Conservation (phyloP, 2,888 invertebrate genomes). For the Dicyrtomina minuta region DNA sequence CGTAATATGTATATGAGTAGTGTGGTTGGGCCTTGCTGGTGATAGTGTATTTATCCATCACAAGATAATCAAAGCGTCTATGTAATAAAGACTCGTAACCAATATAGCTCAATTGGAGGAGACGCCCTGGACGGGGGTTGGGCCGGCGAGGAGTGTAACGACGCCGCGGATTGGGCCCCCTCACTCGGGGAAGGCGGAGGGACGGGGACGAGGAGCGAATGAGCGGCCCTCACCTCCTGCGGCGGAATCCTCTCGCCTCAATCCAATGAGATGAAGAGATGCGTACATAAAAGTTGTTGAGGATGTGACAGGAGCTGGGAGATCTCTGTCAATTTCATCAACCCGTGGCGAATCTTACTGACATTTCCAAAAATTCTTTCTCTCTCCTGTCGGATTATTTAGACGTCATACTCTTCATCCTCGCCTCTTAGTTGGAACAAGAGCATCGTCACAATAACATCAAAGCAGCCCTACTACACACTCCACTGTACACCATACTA, state of each 20-base stretch:
- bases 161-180: neutral
- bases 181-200: slow-evolving; percentile 13
- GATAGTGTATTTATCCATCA: slow-evolving; percentile 32
- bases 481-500: no score
- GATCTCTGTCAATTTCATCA: slow-evolving; percentile 53
- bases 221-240: slow-evolving; percentile 4
- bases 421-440: slow-evolving; percentile 33
- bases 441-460: slow-evolving; percentile 30
- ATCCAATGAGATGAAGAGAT: slow-evolving; percentile 44
- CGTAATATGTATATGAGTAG: neutral
- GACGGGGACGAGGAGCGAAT: neutral
- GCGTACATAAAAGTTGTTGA: slow-evolving; percentile 41
- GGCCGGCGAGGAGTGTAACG: slow-evolving; percentile 4
- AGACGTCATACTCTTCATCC: slow-evolving; percentile 45
- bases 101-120: slow-evolving; percentile 30
- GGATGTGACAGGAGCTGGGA: slow-evolving; percentile 48
- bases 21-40: neutral
- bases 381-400: slow-evolving; percentile 39
- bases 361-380: slow-evolving; percentile 47
- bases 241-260: slow-evolving; percentile 24
- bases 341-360: slow-evolving; percentile 54
- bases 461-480: no score
- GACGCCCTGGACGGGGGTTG: slow-evolving; percentile 20
- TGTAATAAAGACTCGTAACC: slow-evolving; percentile 32
- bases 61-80: slow-evolving; percentile 34